Conservation (phyloP, 2,113 vertebrate species). For the Thymallus thymallus region DNA sequence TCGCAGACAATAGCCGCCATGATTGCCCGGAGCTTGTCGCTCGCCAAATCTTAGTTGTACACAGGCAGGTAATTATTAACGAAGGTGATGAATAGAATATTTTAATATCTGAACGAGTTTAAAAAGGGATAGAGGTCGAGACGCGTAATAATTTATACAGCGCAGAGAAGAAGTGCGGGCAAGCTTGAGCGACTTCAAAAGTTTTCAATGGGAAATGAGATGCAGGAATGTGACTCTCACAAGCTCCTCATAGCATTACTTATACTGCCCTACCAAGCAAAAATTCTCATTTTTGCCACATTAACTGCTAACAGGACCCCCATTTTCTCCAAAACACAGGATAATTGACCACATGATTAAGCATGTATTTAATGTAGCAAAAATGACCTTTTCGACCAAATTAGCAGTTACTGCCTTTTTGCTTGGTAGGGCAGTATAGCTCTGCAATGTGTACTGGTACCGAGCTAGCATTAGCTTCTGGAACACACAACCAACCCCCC, state of each 20-base stretch:
- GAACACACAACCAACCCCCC: conserved; percentile 34
- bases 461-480: conserved; percentile 43
- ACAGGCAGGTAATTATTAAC: conserved; percentile 39
- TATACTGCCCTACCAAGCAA: no score
- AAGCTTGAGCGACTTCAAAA: conserved; percentile 49
- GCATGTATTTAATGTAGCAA: no score
- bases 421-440: no score
- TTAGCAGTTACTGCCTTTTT: no score
- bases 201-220: conserved; percentile 57
- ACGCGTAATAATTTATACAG: conserved; percentile 26
- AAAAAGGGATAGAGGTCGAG: conserved; percentile 3
- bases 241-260: conserved; percentile 8
- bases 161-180: conserved; percentile 36
- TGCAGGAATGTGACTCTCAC: conserved; percentile 46
- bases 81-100: conserved; percentile 15
- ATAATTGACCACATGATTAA: no score
- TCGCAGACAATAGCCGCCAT: conserved; percentile 27
- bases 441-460: conserved; percentile 47
- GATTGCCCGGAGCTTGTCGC: conserved; percentile 38
- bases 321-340: no score
- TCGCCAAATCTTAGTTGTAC: conserved; percentile 44
- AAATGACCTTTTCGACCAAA: no score
- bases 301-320: no score
- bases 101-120: conserved; percentile 34
- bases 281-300: no score